Base-by-base conservation (phyloP, 1,140 invertebrate genomes). In the Drosophila nikananu region DNA sequence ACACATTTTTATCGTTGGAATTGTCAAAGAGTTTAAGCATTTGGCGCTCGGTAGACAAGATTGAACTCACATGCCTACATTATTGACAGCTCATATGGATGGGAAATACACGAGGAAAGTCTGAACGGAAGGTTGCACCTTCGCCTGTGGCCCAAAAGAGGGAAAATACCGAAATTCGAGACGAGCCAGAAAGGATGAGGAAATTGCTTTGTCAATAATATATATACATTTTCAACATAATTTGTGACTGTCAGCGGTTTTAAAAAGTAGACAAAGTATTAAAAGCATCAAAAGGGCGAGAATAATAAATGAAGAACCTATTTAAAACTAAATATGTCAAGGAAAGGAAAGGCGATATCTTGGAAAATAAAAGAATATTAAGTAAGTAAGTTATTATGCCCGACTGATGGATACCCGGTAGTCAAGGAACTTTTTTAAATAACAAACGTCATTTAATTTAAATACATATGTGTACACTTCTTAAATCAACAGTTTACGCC, bases 11-110 rank as follows among this genome's bases (percentile, higher is more conserved):
- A 87, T 87, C 84, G 84, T 78, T 65, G 68, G 83, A 89, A 87
- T 87, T 84, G 84, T 87, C 84, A 87, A 87, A 87, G 84, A 89
- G 84, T 87, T 87, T 78, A 87, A 80, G 81, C 78, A 79, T 75
- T 68, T 71, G 80, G 41, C 74, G 64, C 64, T 71, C 23, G 64
- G 67, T 12, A 55, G 67, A 72, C 70, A 72, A 72, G 30, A 73
- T 73, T 71, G 66, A 73, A 73, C 70, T 73, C 66, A 66, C 63
- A 72, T 73, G 77, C 66, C 70, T 51, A 73, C 82, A 86, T 81
- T 86, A 84, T 84, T 84, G 71, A 73, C 71, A 73, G 71, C 46
- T 37, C 44, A 35, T 61, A 61, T 32, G 30, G 46, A 52, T 73
- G 39, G 51, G 44, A 68, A 39, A 54, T 39, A 68, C 30, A 32